These are phyloP conservation scores for Aleiodes leptofemur DNA, from an alignment of 2,888 invertebrate species.

Conservation along the genomic window DNA sequence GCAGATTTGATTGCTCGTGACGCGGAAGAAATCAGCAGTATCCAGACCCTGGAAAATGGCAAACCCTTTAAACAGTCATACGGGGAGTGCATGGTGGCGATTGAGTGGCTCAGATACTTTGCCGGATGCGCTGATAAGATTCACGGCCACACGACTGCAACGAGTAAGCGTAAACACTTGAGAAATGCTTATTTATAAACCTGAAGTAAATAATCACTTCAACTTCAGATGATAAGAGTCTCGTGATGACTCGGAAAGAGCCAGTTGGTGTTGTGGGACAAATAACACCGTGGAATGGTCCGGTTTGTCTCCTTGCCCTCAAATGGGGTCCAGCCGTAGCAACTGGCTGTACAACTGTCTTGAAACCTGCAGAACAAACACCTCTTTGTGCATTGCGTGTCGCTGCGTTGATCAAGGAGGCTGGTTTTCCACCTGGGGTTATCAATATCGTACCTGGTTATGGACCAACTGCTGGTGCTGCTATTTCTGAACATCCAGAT, in stretches of 20 bases:
- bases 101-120: conserved; percentile 74
- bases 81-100: conserved; percentile 66
- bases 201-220: too few species aligned
- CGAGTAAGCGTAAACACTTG: conserved; percentile 51
- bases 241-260: conserved; percentile 82
- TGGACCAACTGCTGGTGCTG: conserved; percentile 77
- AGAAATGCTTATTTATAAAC: not conserved
- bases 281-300: conserved; percentile 89
- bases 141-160: conserved; percentile 75
- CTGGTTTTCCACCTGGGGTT: conserved; percentile 78
- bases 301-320: conserved; percentile 86
- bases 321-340: conserved; percentile 82
- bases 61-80: conserved; percentile 76
- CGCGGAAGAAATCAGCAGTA: conserved; percentile 74
- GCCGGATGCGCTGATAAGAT: conserved; percentile 80
- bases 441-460: conserved; percentile 78
- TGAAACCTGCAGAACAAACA: conserved; percentile 82
- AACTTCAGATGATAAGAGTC: conserved; percentile 77
- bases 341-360: conserved; percentile 83
- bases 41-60: conserved; percentile 81
- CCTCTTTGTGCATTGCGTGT: conserved; percentile 78
- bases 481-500: conserved; percentile 76
- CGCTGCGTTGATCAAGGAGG: conserved; percentile 77
- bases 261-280: conserved; percentile 87
- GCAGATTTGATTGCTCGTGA: conserved; percentile 78